phyloP scores from a whole-genome alignment of 2,113 vertebrate genomes.

The Clinocottus analis region DNA sequence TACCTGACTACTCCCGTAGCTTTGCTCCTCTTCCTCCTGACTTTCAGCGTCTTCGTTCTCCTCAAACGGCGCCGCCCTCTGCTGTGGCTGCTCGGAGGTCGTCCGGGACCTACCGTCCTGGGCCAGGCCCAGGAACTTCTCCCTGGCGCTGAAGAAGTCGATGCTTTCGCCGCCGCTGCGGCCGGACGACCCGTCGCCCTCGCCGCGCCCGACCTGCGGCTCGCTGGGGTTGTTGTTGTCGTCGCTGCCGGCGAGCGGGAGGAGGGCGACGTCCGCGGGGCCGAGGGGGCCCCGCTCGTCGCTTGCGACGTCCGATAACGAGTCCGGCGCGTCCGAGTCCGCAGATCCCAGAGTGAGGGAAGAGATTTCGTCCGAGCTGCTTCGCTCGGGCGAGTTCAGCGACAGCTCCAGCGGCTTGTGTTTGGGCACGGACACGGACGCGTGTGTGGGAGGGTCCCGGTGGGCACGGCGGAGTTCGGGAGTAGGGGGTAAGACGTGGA shows the following conservation, averaged over 20 bases:
- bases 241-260: constrained; percentile 18
- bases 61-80: constrained; percentile 76
- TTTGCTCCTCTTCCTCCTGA: constrained; percentile 71
- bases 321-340: constrained; percentile 45
- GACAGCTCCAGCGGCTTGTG: constrained; percentile 45
- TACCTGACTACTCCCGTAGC: constrained; percentile 41
- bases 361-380: constrained; percentile 60
- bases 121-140: constrained; percentile 93
- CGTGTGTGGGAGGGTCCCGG: constrained; percentile 23
- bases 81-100: constrained; percentile 81
- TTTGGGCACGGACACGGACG: constrained; percentile 40
- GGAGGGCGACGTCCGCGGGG: neutral
- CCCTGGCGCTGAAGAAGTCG: constrained; percentile 93
- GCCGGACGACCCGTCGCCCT: constrained; percentile 73
- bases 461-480: constrained; percentile 53
- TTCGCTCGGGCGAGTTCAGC: constrained; percentile 43
- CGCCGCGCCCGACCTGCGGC: constrained; percentile 11
- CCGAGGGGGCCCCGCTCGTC: constrained; percentile 49
- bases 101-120: constrained; percentile 84
- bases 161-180: constrained; percentile 90
- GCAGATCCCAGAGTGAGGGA: constrained; percentile 51
- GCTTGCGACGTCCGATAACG: constrained; percentile 40
- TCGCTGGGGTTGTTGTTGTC: constrained; percentile 73
- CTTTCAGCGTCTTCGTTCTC: constrained; percentile 73
- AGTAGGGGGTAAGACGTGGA: constrained; percentile 64